Evolutionary conservation across 53 echinoderm and acorn worm species (phyloP), one percentile per base, ranked within the genome.

Genomic region (Echinarachnius parma): DNA sequence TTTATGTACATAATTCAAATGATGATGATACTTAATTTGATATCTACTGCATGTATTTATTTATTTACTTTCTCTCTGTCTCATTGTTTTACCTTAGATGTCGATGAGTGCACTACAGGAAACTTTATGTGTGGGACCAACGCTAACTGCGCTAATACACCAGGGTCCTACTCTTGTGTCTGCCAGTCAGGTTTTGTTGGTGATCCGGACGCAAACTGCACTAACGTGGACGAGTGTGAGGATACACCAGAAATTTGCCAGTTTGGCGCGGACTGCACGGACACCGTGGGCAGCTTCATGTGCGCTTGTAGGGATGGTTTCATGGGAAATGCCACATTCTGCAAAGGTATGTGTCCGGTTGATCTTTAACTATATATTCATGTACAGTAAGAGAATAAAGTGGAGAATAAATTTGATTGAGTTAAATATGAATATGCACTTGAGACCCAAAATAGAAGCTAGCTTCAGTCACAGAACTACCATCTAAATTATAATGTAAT

Each of bases 211-310:
- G 52, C 9, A n/a, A 50, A 50, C 52, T 50, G 52, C 20, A 50
- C 52, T 19, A 50, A 50, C 52, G 18, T 50, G 11, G 52, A 50
- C 52, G 52, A 50, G 52, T 50, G 52, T n/a, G 20, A 10, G 52
- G 52, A 50, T 10, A 10, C 9, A 19, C 52, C 52, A n/a, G 52
- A 19, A 4, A 50, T 50, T n/a, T 50, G 52, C 52, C 52, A 50
- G 14, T n/a, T 11, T 19, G 52, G 52, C 52, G 14, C 52, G 10
- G 20, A 10, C 16, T 50, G 52, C 20, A 50, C 52, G 11, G 52
- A 50, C 52, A 50, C 52, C 16, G 52, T 13, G 52, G 52, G 52
- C 4, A 50, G 52, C 52, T 50, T 11, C 52, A 50, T 13, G 11
- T 50, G 52, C 20, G 4, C 52, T n/a, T 50, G 52, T n/a, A 50